These are phyloP conservation scores for Meliscaeva auricollis DNA, from an alignment of 2,888 invertebrate genomes.

Conservation along the genomic window DNA sequence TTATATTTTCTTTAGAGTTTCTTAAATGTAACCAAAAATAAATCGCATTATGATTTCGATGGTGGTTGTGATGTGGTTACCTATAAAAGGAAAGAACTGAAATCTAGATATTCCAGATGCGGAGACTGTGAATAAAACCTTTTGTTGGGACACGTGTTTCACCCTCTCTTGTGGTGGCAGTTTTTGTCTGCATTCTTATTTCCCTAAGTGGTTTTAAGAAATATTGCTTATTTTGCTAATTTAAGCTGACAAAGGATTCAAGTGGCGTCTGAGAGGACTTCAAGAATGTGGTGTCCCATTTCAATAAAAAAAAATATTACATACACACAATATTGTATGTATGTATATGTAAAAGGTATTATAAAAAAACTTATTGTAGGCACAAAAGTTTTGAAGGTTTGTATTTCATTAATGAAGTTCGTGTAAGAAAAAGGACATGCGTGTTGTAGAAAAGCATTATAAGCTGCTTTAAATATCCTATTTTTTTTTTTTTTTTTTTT, in stretches of 20 bases:
- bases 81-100: conserved; percentile 44
- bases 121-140: conserved; percentile 51
- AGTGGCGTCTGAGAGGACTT: conserved; percentile 66
- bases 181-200: conserved; percentile 47
- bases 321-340: too few relatives aligned
- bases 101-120: conserved; percentile 52
- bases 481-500: too few relatives aligned
- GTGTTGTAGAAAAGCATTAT: neutral
- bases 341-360: too few relatives aligned
- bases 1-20: conserved; percentile 70
- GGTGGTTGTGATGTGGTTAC: conserved; percentile 51
- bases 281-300: conserved; percentile 41
- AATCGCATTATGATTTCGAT: conserved; percentile 68
- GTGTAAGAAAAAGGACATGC: neutral
- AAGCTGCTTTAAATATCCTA: too few relatives aligned
- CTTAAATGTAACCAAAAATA: conserved; percentile 72
- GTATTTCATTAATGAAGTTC: conserved; percentile 13
- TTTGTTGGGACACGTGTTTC: conserved; percentile 74
- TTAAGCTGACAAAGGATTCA: conserved; percentile 67
- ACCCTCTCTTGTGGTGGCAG: conserved; percentile 48
- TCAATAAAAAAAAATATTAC: conserved; percentile 2
- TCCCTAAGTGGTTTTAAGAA: conserved; percentile 69
- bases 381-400: neutral
- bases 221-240: conserved; percentile 72
- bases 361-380: too few relatives aligned